Evolutionary conservation across 1,140 invertebrate species (phyloP).

Genomic region (Lepidostoma basale): DNA sequence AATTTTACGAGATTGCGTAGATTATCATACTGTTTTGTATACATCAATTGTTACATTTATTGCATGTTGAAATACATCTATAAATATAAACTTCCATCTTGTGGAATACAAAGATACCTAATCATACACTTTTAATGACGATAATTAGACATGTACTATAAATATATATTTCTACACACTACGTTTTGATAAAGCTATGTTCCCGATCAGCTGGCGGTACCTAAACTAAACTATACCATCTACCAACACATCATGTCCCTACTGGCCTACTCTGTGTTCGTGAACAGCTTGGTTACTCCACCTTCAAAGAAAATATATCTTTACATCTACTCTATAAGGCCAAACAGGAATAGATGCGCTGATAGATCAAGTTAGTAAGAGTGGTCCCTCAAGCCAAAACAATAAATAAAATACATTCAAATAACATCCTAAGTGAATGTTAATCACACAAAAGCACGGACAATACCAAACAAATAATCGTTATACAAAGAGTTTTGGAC

Average conservation of each 20-base stretch:
- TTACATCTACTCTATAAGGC: conserved; percentile 29
- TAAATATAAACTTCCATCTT: conserved; percentile 23
- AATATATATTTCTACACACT: conserved; percentile 49
- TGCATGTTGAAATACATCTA: conserved; percentile 30
- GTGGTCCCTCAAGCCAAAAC: conserved; percentile 47
- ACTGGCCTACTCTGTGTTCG: conserved; percentile 6
- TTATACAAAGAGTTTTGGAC: conserved; percentile 36
- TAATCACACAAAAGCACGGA: conserved; percentile 24
- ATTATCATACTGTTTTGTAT: conserved; percentile 24
- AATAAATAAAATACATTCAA: conserved; percentile 38
- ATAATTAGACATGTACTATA: conserved; percentile 34
- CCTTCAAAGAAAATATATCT: conserved; percentile 15
- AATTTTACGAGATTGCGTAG: conserved; percentile 22
- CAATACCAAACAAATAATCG: conserved; percentile 21
- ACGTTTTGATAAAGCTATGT: conserved; percentile 62
- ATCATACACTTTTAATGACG: conserved; percentile 20
- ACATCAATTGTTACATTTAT: conserved; percentile 19
- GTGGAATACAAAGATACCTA: conserved; percentile 25
- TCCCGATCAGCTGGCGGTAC: conserved; percentile 52
- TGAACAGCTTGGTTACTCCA: neutral
- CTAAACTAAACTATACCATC: conserved; percentile 46
- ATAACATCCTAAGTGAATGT: conserved; percentile 32
- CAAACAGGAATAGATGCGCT: conserved; percentile 43
- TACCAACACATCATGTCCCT: conserved; percentile 44
- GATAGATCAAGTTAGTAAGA: conserved; percentile 46